Evolutionary conservation across 2,797 vertebrate genomes (phyloP).

Genomic region (Ciconia nigra): DNA sequence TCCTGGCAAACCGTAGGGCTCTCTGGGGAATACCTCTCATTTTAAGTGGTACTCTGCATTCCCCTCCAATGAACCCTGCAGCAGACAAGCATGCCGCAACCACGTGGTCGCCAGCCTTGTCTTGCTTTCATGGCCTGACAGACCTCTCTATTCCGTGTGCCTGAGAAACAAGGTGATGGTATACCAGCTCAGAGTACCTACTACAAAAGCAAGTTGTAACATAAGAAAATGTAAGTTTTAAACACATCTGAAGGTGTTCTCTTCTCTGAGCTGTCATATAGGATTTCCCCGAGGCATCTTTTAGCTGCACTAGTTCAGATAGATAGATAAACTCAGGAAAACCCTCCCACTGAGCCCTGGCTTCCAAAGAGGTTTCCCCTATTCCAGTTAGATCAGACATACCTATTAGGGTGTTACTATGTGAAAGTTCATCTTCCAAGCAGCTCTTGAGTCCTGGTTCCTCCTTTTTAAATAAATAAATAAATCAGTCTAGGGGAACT

Average conservation of each 20-base stretch:
- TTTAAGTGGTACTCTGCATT: neutral
- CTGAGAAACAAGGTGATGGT: neutral
- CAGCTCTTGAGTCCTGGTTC: neutral
- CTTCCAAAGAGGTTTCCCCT: neutral
- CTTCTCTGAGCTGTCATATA: neutral
- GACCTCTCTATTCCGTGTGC: no score
- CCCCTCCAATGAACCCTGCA: neutral
- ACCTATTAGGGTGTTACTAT: neutral
- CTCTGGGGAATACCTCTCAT: neutral
- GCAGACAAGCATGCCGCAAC: neutral
- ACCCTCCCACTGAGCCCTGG: neutral
- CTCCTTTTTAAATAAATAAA: neutral
- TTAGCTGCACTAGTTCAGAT: neutral
- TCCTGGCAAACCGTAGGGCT: neutral
- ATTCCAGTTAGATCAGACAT: neutral
- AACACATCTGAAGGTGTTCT: neutral
- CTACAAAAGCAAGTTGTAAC: neutral
- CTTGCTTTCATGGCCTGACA: neutral
- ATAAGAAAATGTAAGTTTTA: neutral
- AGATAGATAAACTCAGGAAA: neutral
- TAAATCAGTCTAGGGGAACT: neutral
- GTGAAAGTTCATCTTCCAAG: neutral
- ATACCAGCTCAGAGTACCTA: neutral
- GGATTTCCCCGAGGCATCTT: neutral
- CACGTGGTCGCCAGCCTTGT: neutral